Percentiles rank a stretch among this genome's conserved stretches.
Evolutionary conservation across 2,113 vertebrate species (phyloP).

Genomic region (Isichthys henryi): DNA sequence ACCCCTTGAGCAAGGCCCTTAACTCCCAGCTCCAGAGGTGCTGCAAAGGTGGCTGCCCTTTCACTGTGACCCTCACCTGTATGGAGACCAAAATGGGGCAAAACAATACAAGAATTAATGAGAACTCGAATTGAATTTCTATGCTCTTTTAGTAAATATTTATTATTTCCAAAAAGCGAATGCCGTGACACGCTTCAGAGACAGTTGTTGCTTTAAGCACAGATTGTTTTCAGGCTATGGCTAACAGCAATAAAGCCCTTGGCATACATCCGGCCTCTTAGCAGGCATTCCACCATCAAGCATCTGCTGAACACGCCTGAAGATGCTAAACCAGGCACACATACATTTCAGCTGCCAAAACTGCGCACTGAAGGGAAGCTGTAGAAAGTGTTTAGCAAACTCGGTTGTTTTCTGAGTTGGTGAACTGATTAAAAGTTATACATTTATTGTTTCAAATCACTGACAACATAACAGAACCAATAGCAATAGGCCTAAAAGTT

Average conservation of each 20-base stretch:
- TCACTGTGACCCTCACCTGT: neutral
- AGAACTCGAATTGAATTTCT: neutral
- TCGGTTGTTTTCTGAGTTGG: neutral
- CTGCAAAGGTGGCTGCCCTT: neutral
- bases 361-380: neutral
- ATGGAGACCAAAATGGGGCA: neutral
- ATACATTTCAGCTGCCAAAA: neutral
- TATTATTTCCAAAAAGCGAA: neutral
- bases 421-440: neutral
- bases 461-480: too few species aligned
- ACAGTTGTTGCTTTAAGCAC: neutral
- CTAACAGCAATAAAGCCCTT: neutral
- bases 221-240: neutral
- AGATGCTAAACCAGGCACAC: neutral
- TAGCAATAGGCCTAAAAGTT: too few species aligned
- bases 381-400: neutral
- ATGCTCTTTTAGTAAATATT: neutral
- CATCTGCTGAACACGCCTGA: neutral
- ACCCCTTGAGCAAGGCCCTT: neutral
- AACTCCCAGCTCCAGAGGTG: neutral
- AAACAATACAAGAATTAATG: neutral
- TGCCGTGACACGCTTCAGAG: neutral
- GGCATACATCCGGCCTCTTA: too few species aligned
- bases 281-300: neutral
- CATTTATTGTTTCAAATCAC: too few species aligned